Evolutionary conservation across 2,888 invertebrate species (phyloP).

Genomic region (Nasonia oneida): DNA sequence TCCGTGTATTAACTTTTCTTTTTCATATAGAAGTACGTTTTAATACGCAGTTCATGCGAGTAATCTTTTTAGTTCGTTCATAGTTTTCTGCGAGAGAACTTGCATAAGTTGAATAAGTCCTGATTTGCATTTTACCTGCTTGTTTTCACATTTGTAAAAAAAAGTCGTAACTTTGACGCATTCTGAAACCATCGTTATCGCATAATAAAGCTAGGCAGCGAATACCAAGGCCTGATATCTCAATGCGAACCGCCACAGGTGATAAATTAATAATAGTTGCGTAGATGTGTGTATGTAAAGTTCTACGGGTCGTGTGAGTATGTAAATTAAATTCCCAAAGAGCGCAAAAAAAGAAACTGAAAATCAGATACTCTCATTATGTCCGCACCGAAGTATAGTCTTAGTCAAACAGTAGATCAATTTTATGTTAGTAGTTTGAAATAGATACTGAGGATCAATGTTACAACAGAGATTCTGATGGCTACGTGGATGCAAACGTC

Average conservation of each 20-base stretch:
- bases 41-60: background rate
- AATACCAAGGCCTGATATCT: slow-evolving; percentile 4
- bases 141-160: background rate
- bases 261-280: background rate
- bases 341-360: slow-evolving; percentile 6
- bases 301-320: background rate
- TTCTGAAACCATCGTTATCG: background rate
- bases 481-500: slow-evolving; percentile 15
- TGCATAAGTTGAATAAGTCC: background rate
- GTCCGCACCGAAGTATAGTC: slow-evolving; percentile 8
- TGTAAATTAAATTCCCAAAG: slow-evolving; percentile 6
- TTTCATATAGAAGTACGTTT: background rate
- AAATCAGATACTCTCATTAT: background rate
- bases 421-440: slow-evolving; percentile 21
- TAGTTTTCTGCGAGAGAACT: no score
- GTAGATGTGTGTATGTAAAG: background rate
- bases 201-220: background rate
- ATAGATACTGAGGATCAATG: slow-evolving; percentile 26
- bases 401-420: slow-evolving; percentile 23
- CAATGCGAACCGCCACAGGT: background rate
- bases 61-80: background rate
- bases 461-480: background rate
- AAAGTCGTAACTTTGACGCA: background rate
- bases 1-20: background rate
- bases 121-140: background rate